Percentiles rank a stretch among this genome's conserved stretches.
Conservation (phyloP, 2,113 vertebrate genomes). For the Eurystomus gularis region DNA sequence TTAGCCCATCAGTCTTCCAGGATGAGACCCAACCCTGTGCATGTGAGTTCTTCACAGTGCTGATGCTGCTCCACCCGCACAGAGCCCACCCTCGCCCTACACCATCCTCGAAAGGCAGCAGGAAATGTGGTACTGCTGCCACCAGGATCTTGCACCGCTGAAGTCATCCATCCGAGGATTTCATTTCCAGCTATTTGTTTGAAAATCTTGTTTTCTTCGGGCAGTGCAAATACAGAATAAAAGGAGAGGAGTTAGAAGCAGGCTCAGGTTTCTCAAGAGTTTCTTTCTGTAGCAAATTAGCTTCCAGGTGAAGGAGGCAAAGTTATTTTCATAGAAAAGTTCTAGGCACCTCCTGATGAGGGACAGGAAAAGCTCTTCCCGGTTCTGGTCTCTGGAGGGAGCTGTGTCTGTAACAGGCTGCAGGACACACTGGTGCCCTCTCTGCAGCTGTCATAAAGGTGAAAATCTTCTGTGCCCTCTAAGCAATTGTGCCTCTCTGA, state of each 20-base stretch:
- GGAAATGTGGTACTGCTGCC: not conserved
- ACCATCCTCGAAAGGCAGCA: not conserved
- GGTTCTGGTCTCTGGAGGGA: not conserved
- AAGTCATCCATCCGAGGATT: not conserved
- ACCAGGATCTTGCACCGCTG: not conserved
- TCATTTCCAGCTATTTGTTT: not conserved
- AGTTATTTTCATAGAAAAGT: not conserved
- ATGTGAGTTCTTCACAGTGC: fast-evolving
- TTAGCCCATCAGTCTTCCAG: not conserved
- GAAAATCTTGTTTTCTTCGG: not conserved
- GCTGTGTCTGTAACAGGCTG: not conserved
- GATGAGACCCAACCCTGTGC: not conserved
- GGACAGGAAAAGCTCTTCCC: not conserved
- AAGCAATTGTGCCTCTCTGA: not conserved
- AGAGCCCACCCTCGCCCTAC: not conserved
- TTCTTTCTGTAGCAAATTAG: not conserved
- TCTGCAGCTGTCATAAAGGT: not conserved
- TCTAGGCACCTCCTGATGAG: not conserved
- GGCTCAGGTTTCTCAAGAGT: not conserved
- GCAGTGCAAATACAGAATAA: not conserved
- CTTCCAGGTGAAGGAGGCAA: not conserved
- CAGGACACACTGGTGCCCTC: not conserved
- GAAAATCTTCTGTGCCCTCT: not conserved
- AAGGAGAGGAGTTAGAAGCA: not conserved
- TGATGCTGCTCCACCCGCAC: not conserved